Evolutionary conservation across 1,140 invertebrate species (phyloP).

Genomic region (Nomia melanderi): DNA sequence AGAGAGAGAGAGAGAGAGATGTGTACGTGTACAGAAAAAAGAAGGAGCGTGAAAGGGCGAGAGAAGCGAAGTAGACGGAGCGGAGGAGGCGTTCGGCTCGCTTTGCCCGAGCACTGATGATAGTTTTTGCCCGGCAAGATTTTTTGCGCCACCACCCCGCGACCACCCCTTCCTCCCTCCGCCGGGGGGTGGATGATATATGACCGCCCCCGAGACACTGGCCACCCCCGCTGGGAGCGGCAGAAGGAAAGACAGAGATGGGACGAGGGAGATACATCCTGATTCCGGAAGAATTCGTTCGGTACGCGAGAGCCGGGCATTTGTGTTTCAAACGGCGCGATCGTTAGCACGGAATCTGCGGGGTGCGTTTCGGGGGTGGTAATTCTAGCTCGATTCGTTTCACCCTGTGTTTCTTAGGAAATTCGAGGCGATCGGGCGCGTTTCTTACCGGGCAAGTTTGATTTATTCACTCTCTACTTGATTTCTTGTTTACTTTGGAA

Average conservation of each 20-base stretch:
- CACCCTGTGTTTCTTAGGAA: neutral
- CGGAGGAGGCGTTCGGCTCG: slow-evolving; percentile 74
- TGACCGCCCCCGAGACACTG: slow-evolving; percentile 80
- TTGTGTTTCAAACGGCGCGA: slow-evolving; percentile 47
- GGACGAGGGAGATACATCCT: slow-evolving; percentile 57
- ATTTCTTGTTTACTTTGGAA: too few species aligned
- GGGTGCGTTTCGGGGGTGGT: neutral
- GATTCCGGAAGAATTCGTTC: slow-evolving; percentile 75
- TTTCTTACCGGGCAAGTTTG: too few species aligned
- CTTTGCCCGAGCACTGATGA: slow-evolving; percentile 79
- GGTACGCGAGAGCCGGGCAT: slow-evolving; percentile 53
- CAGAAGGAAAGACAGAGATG: slow-evolving; percentile 39
- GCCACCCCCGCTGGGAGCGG: slow-evolving; percentile 73
- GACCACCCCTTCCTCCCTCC: slow-evolving; percentile 67
- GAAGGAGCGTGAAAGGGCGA: slow-evolving; percentile 36
- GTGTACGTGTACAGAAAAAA: slow-evolving; percentile 16
- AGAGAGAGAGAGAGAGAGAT: slow-evolving; percentile 32
- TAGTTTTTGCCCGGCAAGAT: slow-evolving; percentile 80
- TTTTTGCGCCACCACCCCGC: slow-evolving; percentile 75
- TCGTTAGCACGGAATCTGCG: slow-evolving; percentile 57
- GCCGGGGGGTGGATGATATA: slow-evolving; percentile 81
- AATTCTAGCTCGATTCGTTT: neutral
- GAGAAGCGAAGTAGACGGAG: slow-evolving; percentile 42
- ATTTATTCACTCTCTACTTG: too few species aligned
- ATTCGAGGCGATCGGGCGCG: too few species aligned